Percentiles rank a stretch among this genome's conserved stretches.
Conservation (phyloP, 2,113 vertebrate genomes). For the Toxotes jaculatrix region DNA sequence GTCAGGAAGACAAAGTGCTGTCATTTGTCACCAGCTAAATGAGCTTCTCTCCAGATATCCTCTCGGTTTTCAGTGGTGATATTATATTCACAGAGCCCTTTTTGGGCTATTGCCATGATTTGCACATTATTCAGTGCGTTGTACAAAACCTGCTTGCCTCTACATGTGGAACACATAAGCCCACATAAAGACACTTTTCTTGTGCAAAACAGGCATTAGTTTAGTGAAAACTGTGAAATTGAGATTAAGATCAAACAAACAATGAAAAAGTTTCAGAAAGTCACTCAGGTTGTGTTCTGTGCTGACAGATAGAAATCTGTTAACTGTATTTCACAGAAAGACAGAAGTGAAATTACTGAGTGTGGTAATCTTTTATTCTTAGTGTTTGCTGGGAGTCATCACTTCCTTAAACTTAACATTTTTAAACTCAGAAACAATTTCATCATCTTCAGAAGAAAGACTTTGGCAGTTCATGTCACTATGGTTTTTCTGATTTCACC, state of each 20-base stretch:
- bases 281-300: constrained; percentile 41
- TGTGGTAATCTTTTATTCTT: constrained; percentile 85
- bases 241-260: constrained; percentile 19
- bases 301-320: constrained; percentile 72
- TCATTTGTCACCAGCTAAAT: constrained; percentile 95
- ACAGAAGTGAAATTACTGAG: constrained; percentile 85
- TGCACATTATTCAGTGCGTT: constrained; percentile 10
- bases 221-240: constrained; percentile 18
- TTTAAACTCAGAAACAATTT: constrained; percentile 63
- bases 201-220: constrained; percentile 2
- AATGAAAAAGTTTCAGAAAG: constrained; percentile 5
- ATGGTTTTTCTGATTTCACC: not conserved
- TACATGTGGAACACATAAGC: not conserved
- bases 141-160: constrained; percentile 1
- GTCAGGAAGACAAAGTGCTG: constrained; percentile 93
- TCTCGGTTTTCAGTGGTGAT: constrained; percentile 58
- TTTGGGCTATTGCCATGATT: constrained; percentile 43
- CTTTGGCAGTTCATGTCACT: constrained; percentile 8
- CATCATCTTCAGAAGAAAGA: constrained; percentile 56
- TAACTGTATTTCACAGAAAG: constrained; percentile 75
- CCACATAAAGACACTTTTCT: not conserved
- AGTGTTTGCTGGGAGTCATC: constrained; percentile 70
- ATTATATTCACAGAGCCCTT: constrained; percentile 45
- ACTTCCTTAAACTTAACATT: constrained; percentile 80
- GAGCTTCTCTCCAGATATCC: constrained; percentile 89